These are phyloP conservation scores for Spodoptera littoralis DNA, from an alignment of 2,888 invertebrate genomes.

Conservation along the genomic window DNA sequence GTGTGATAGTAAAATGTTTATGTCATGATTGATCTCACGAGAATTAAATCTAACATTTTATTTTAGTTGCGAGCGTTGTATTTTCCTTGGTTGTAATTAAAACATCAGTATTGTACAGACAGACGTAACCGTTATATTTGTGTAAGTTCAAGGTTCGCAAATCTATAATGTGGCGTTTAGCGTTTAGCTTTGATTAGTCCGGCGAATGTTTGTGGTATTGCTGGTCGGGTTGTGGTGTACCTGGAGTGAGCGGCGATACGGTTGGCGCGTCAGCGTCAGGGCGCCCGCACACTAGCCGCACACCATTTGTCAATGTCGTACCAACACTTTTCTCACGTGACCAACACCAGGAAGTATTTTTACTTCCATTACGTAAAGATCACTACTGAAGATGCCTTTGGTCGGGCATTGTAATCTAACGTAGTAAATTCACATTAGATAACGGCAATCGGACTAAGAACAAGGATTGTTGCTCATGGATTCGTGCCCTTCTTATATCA, in stretches of 20 bases:
- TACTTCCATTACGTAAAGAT: slow-evolving; percentile 80
- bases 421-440: slow-evolving; percentile 83
- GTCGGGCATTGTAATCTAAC: slow-evolving; percentile 73
- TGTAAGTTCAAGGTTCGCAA: slow-evolving; percentile 61
- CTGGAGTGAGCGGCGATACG: slow-evolving; percentile 28
- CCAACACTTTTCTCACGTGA: slow-evolving; percentile 77
- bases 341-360: slow-evolving; percentile 77
- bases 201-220: slow-evolving; percentile 61
- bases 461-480: slow-evolving; percentile 76
- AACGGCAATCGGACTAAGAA: slow-evolving; percentile 75
- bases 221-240: slow-evolving; percentile 46
- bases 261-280: slow-evolving; percentile 27
- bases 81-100: slow-evolving; percentile 42
- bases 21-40: slow-evolving; percentile 54
- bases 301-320: slow-evolving; percentile 79
- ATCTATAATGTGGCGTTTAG: slow-evolving; percentile 63
- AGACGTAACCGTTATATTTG: slow-evolving; percentile 53
- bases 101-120: slow-evolving; percentile 45
- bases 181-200: slow-evolving; percentile 64
- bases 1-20: slow-evolving; percentile 57
- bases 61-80: slow-evolving; percentile 25
- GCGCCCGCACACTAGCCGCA: slow-evolving; percentile 60
- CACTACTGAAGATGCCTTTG: slow-evolving; percentile 73
- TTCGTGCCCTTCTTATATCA: slow-evolving; percentile 77
- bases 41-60: slow-evolving; percentile 37